These are phyloP conservation scores for Plecturocebus donacophilus DNA, from an alignment of 2,113 vertebrate species.

Conservation along the genomic window DNA sequence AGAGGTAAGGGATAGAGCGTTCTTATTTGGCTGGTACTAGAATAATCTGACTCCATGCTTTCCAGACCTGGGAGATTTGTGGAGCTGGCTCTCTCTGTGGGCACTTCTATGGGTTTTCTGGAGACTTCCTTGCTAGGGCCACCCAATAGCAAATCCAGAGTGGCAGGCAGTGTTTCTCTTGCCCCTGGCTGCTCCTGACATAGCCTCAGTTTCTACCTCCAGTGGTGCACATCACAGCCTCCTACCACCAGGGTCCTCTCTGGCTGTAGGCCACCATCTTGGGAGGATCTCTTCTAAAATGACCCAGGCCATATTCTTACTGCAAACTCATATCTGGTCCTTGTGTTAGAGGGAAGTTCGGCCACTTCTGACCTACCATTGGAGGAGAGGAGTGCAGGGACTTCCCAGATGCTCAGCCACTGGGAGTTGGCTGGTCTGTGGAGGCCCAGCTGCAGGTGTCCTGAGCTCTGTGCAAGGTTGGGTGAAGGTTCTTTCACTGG, in stretches of 20 bases:
- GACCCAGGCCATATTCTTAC: neutral
- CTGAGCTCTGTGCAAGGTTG: neutral
- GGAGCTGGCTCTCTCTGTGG: neutral
- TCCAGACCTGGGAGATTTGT: neutral
- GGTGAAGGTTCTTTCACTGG: neutral
- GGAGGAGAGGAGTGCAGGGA: neutral
- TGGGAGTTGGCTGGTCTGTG: neutral
- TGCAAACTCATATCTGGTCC: neutral
- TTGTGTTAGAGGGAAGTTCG: neutral
- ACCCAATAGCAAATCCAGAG: neutral
- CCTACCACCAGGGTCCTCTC: neutral
- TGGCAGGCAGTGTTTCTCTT: neutral
- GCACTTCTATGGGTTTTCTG: neutral
- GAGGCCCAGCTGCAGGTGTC: neutral
- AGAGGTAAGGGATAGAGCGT: neutral
- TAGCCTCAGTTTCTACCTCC: neutral
- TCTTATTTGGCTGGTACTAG: neutral
- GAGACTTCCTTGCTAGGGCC: too few relatives aligned
- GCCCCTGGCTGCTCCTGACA: neutral
- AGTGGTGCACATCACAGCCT: neutral
- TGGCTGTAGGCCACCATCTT: fast-evolving
- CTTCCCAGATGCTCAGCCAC: neutral
- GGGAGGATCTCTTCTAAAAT: neutral
- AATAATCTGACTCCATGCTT: neutral
- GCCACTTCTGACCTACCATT: neutral